Evolutionary conservation across 1,140 invertebrate genomes (phyloP), one percentile per base, ranked within the genome.

Genomic region (Nasonia longicornis): DNA sequence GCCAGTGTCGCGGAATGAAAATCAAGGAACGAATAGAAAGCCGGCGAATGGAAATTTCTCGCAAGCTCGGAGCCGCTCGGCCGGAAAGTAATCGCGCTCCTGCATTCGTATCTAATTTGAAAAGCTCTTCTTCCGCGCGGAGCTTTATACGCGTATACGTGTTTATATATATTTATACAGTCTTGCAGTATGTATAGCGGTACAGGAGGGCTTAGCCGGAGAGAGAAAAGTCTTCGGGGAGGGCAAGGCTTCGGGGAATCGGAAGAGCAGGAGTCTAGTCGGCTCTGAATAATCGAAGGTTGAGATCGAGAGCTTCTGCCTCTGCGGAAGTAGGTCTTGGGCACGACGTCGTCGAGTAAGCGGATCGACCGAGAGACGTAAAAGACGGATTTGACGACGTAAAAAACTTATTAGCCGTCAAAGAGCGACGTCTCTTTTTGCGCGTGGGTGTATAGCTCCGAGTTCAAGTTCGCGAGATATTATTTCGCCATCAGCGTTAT

Each of bases 271-370:
- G 58, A 66, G n/a, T 35, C 20, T 22, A 52, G 45, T 38, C 31
- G 64, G 3, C 31, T 77, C 35, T 26, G 74, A 77, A 48, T 48
- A 48, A 77, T 69, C 75, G 75, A 77, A 77, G 64, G 75, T 77
- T 42, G 38, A 35, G 75, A 45, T 69, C 38, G 38, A 48, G 45
- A 64, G 64, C 38, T 29, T n/a, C 45, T 42, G 35, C 26, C 26
- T 12, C 38, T 20, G 12, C 64, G 45, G 29, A 64, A 77, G 4
- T 31, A 38, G 20, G 20, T 48, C 52, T 58, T 58, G 52, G 52
- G 52, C 20, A 58, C 20, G 6, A 52, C 16, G 48, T 7, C 16
- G 11, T 8, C 6, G 16, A 16, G 58, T 64, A 75, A 75, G 73
- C 73, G 52, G 73, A 63, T 75, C 12, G 35, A 8, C 38, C 38